Evolutionary conservation across 2,113 vertebrate species (phyloP), one percentile per base, ranked within the genome.

Genomic region (Myotis lucifugus): DNA sequence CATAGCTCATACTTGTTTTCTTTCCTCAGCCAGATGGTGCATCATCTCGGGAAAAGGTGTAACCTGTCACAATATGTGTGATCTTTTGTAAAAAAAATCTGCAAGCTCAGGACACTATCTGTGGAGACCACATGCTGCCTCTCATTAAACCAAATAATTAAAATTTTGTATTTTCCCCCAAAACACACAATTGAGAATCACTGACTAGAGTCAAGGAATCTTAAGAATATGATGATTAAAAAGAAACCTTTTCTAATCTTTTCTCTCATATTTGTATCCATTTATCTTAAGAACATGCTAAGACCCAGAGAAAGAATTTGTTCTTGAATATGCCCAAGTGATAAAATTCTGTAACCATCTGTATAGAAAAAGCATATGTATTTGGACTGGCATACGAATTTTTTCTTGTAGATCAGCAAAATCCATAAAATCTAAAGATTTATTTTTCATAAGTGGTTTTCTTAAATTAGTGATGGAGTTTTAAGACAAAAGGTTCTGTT

Each of bases 1-100:
- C 82, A 79, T 94, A 97, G 91, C 54, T 59, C 85, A 52, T 72
- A 2, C 82, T 98, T 95, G 48, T 83, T 97, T 97, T 67, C 0
- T 0, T 94, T 74, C 91, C 93, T 82, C 70, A 89, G 25, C 83
- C 97, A 98, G 98, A 98, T 97, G 97, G 97, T 54, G 19, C 0
- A 0, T 50, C 93, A 93, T 95, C 95, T 94, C 97, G 92, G 89
- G 92, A 95, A 97, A 97, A 32, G 96, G 83, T 95, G 70, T 95
- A 91, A 98, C 91, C 85, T 97, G 96, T 97, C 96, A 97, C n/a
- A 97, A 93, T 17, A 1, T 32, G 5, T 87, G 72, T 92, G 91
- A 95, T 93, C 96, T 81, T 42, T 64, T 88, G 17, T 96, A 85
- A 59, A 97, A 82, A 88, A 88, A 59, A 48, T 84, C 27, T 67